Base-by-base conservation (phyloP, 2,113 vertebrate species). In the Neolamprologus hecqui region DNA sequence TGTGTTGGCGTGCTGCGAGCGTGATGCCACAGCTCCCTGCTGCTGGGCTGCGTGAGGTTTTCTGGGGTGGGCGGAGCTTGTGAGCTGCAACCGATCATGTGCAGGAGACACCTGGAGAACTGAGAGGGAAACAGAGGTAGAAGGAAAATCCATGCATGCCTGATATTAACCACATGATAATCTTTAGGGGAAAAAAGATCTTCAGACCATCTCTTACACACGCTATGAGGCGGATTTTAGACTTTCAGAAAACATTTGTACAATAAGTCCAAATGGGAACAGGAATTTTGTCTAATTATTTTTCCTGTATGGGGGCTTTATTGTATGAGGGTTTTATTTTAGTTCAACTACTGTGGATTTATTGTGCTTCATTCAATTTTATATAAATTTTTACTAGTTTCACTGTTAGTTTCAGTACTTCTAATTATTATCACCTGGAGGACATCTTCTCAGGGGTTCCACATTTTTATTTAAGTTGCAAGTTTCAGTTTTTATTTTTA, bases 101-200 rank as follows among this genome's bases (percentile, higher is more conserved):
- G 75, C 13, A 84, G 47, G 80, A 93, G 83, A 70, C 88, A 93
- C 70, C 92, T 92, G 75, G 75, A 89, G 82, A 94, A 93, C 92
- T 94, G 65, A 83, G 21, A 84, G 14, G 51, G 5, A 28, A 14
- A 84, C 21, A 33, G 63, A 70, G 31, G n/a, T 51, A 10, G 49
- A 79, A 42, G 23, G 19, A 81, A 51, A 75, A 19, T 4, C n/a
- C 49, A 84, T 4, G 28, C 57, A 40, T 51, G 42, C 13, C 37
- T 33, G 23, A 6, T 57, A 42, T 45, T 57, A 21, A 26, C 12
- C 3, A 42, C 40, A 11, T 12, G 42, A 75, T 68, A 68, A 68
- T 68, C 60, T 13, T 65, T 37, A 37, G 4, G 10, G 1, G 0
- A 0, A 0, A 31, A 49, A 8, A 1, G 6, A 47, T 4, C 15